A percentile compares a stretch with the other conserved stretches of the same genome.
These are phyloP conservation scores for Hypanus sabinus DNA, from an alignment of 2,113 vertebrate genomes.

Conservation along the genomic window DNA sequence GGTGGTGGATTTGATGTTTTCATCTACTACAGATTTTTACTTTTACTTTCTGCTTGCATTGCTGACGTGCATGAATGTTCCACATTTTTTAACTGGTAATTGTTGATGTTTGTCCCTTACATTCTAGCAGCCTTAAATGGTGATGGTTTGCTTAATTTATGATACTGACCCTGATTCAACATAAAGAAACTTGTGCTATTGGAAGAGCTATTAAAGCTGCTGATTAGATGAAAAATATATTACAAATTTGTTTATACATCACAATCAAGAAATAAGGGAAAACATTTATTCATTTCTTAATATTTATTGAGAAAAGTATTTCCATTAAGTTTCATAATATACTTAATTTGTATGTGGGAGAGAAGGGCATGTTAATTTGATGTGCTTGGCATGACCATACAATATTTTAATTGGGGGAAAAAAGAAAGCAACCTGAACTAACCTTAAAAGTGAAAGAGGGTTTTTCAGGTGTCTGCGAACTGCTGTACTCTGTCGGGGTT, in stretches of 20 bases:
- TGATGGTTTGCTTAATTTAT: neutral
- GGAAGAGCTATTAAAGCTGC: neutral
- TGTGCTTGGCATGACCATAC: neutral
- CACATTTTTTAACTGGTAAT: constrained; percentile 17
- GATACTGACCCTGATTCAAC: neutral
- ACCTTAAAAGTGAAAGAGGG: neutral
- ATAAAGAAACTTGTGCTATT: constrained; percentile 33
- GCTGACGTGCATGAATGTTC: constrained; percentile 19
- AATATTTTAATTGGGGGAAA: neutral
- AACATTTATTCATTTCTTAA: neutral
- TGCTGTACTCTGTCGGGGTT: too few species aligned
- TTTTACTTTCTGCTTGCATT: constrained; percentile 28
- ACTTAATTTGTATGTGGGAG: neutral
- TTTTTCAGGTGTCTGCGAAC: neutral
- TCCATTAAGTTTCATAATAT: neutral
- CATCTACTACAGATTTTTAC: constrained; percentile 10
- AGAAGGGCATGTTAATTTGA: neutral
- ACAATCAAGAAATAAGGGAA: neutral
- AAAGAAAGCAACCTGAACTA: neutral
- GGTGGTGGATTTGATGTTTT: neutral
- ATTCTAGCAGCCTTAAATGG: constrained; percentile 13
- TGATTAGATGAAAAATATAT: neutral
- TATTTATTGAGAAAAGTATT: neutral
- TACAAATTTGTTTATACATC: neutral
- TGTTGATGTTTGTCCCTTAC: neutral